These are phyloP conservation scores for Toxonevra muliebris DNA, from an alignment of 2,888 invertebrate genomes.

Conservation along the genomic window DNA sequence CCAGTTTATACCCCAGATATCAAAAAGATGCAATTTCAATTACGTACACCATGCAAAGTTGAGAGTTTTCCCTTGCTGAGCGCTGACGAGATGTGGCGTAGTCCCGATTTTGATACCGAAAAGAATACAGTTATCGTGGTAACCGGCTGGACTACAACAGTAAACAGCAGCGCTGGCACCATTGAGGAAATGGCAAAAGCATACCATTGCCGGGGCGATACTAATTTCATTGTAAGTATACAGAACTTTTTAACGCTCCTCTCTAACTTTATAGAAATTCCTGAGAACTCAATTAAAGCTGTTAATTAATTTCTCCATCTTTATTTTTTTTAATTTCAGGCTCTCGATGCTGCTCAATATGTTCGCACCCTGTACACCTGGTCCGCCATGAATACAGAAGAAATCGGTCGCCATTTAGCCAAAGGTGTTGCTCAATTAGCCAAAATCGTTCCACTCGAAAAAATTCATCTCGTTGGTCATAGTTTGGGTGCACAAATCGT, in stretches of 20 bases:
- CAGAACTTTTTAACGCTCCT: neutral
- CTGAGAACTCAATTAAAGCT: too few species aligned
- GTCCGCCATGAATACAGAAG: constrained; percentile 57
- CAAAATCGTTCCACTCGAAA: constrained; percentile 43
- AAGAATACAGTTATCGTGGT: constrained; percentile 52
- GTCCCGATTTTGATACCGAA: constrained; percentile 45
- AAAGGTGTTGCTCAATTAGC: constrained; percentile 46
- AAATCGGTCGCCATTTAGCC: constrained; percentile 50
- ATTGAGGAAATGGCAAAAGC: constrained; percentile 49
- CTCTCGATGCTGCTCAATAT: constrained; percentile 52
- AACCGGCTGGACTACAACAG: constrained; percentile 55
- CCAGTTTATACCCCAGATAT: constrained; percentile 46
- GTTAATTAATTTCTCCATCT: too few species aligned
- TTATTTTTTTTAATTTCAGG: constrained; percentile 34
- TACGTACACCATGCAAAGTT: constrained; percentile 44
- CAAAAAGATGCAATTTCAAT: constrained; percentile 46
- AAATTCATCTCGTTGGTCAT: constrained; percentile 56
- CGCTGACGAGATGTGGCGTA: constrained; percentile 40
- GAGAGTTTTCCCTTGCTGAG: constrained; percentile 42
- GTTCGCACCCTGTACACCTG: constrained; percentile 56
- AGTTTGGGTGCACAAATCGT: constrained; percentile 61
- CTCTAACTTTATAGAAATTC: too few species aligned
- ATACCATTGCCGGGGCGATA: constrained; percentile 54
- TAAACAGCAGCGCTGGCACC: constrained; percentile 43
- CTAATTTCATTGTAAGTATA: constrained; percentile 48